These are phyloP conservation scores for Drosophila niveifrons DNA, from an alignment of 2,888 invertebrate species.

Conservation along the genomic window DNA sequence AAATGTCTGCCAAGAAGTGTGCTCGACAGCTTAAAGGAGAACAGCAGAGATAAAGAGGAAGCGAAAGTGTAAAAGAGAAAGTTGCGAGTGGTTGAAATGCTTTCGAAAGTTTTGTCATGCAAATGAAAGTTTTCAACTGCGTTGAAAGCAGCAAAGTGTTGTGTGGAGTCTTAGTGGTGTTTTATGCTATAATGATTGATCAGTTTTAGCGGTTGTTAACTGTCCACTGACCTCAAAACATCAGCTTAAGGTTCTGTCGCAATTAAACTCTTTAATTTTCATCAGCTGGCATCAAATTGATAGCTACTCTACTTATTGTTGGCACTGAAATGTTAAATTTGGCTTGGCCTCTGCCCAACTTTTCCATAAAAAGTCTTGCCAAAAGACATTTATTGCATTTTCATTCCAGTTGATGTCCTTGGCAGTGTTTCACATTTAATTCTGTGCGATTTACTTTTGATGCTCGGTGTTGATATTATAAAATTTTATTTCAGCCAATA, in stretches of 20 bases:
- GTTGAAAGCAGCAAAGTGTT: constrained; percentile 35
- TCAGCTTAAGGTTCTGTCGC: too few relatives aligned
- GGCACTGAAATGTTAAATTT: background rate
- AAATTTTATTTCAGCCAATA: constrained; percentile 7
- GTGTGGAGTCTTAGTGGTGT: constrained; percentile 10
- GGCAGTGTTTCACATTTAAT: constrained; percentile 2
- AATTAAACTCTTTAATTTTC: too few relatives aligned
- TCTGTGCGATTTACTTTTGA: constrained; percentile 10
- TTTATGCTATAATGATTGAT: constrained; percentile 33
- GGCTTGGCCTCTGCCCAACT: background rate
- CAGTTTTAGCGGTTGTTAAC: constrained; percentile 26
- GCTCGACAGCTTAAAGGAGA: background rate
- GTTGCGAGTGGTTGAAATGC: constrained; percentile 18
- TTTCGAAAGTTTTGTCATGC: constrained; percentile 42
- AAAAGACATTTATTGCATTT: background rate
- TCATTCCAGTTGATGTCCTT: background rate
- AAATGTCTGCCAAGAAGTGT: constrained; percentile 35
- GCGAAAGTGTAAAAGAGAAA: background rate
- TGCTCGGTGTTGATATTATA: constrained; percentile 1
- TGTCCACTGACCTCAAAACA: too few relatives aligned
- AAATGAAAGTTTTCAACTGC: constrained; percentile 37
- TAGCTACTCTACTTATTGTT: background rate
- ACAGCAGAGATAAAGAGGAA: background rate
- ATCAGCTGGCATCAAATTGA: background rate
- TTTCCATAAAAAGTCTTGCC: background rate